These are phyloP conservation scores for Nemopilema nomurai DNA, from an alignment of 30 jellyfish, hydroid and myxozoan species.

Conservation along the genomic window DNA sequence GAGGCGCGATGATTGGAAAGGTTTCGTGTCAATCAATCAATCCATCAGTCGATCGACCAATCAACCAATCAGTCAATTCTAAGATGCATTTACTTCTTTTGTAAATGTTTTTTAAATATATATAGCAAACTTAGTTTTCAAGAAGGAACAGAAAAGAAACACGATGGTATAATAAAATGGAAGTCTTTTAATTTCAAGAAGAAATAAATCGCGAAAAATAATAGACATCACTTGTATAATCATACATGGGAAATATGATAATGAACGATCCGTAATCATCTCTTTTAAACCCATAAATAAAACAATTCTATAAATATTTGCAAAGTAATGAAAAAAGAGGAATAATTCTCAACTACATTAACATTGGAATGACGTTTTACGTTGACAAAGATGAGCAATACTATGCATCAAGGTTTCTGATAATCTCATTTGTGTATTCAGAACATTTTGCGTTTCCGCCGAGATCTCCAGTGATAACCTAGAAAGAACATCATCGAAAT, in stretches of 20 bases:
- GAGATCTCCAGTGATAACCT: conserved; percentile 95
- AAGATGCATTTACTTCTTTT: too few relatives aligned
- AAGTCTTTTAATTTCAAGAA: too few relatives aligned
- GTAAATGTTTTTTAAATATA: too few relatives aligned
- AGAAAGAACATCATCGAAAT: not conserved
- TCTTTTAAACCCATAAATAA: not conserved
- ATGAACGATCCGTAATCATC: not conserved
- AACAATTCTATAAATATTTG: not conserved
- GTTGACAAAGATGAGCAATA: not conserved
- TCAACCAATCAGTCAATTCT: too few relatives aligned
- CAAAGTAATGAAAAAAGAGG: not conserved
- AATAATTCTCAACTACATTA: not conserved
- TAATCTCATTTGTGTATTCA: conserved; percentile 90
- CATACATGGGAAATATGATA: not conserved
- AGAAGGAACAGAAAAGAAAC: too few relatives aligned
- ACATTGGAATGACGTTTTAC: not conserved
- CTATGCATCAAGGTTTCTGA: conserved; percentile 38
- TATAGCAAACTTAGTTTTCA: too few relatives aligned
- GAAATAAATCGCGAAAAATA: too few relatives aligned
- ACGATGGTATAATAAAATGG: too few relatives aligned
- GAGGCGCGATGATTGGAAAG: too few relatives aligned
- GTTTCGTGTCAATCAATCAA: too few relatives aligned
- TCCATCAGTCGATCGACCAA: too few relatives aligned
- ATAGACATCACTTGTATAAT: too few relatives aligned
- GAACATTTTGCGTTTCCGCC: conserved; percentile 94